A percentile compares a stretch with the other conserved stretches of the same genome.
Conservation (phyloP, 2,797 vertebrate species). For the Hozukius guyotensis region DNA sequence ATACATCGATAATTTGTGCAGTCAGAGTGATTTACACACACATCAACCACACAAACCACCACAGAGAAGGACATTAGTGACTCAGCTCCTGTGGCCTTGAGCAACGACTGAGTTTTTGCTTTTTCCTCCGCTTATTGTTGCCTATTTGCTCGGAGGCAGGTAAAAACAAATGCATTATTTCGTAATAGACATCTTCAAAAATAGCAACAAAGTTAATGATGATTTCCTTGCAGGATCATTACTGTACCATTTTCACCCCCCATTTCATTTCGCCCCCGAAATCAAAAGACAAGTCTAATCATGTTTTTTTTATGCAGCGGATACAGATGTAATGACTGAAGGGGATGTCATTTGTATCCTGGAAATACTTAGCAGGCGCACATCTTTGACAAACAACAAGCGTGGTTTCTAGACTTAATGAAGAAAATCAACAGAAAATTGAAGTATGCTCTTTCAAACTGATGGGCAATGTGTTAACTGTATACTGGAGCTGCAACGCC, state of each 20-base stretch:
- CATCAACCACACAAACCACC: not conserved
- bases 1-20: not conserved
- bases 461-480: not conserved
- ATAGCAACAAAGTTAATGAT: conserved; percentile 50
- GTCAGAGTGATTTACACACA: not conserved
- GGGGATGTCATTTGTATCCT: conserved; percentile 20
- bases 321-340: conserved; percentile 41
- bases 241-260: conserved; percentile 46
- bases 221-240: conserved; percentile 54
- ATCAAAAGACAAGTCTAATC: conserved; percentile 40
- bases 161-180: conserved; percentile 47
- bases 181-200: conserved; percentile 42
- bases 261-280: conserved; percentile 51
- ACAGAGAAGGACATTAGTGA: conserved; percentile 1
- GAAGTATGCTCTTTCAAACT: not conserved
- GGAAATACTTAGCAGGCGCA: not conserved
- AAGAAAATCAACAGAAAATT: conserved; percentile 1
- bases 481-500: not conserved
- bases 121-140: conserved; percentile 11
- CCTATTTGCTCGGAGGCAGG: conserved; percentile 30
- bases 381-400: conserved; percentile 9
- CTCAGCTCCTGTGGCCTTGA: conserved; percentile 4
- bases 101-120: not conserved
- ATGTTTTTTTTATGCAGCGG: conserved; percentile 18
- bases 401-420: not conserved